Percentiles rank a stretch among this genome's conserved stretches.
phyloP scores from a whole-genome alignment of 2,888 invertebrate species.

The Hoplodrina blanda region DNA sequence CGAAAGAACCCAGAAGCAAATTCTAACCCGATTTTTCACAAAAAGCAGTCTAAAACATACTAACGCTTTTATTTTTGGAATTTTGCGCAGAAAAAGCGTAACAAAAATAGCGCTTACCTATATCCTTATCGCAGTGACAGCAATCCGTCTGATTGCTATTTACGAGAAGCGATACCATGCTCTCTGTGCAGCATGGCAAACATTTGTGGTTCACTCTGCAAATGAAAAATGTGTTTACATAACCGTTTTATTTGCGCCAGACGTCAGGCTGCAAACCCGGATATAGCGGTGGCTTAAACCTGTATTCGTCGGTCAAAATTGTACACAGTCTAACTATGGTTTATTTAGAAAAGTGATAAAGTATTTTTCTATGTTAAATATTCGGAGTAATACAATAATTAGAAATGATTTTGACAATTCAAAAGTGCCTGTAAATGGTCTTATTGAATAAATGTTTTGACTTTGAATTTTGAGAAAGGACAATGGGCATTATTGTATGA shows the following conservation, averaged over 20 bases:
- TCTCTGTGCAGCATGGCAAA: conserved; percentile 93
- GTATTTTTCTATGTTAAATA: background rate
- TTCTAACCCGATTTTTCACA: conserved; percentile 6
- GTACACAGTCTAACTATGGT: background rate
- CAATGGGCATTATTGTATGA: too few species aligned
- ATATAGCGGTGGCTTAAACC: background rate
- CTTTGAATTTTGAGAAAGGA: too few species aligned
- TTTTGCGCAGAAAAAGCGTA: background rate
- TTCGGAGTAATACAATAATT: background rate
- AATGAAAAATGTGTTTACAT: conserved; percentile 54
- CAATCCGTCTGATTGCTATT: conserved; percentile 87
- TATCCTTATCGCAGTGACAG: conserved; percentile 93
- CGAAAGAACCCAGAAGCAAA: background rate
- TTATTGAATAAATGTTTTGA: too few species aligned
- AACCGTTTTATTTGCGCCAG: conserved; percentile 34
- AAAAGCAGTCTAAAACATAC: conserved; percentile 10
- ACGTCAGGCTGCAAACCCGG: background rate
- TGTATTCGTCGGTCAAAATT: background rate
- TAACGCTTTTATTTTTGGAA: background rate
- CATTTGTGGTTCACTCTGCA: conserved; percentile 93
- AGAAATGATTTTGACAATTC: too few species aligned
- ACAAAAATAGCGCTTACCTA: conserved; percentile 86
- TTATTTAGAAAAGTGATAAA: background rate
- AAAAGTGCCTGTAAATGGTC: too few species aligned
- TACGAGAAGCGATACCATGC: conserved; percentile 78